Percentiles rank a stretch among this genome's conserved stretches.
Conservation (phyloP, 2,888 invertebrate species). For the Acanthococcus lagerstroemiae region DNA sequence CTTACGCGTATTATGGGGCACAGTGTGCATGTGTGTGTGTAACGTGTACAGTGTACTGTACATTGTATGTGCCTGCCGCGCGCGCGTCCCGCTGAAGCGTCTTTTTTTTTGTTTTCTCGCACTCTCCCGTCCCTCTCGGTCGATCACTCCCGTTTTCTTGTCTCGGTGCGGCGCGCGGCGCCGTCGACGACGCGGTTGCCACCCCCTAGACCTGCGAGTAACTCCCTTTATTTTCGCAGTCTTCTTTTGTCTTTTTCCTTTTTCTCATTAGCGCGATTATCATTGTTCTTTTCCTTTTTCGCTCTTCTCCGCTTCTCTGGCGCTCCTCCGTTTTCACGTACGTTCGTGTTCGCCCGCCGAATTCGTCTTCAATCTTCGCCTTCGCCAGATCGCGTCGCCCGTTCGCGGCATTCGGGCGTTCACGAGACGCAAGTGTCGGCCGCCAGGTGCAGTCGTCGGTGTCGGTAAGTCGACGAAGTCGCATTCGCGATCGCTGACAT, state of each 20-base stretch:
- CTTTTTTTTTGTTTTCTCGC: too few species aligned
- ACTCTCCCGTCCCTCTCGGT: too few species aligned
- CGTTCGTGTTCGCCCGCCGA: not conserved
- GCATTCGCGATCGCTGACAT: too few species aligned
- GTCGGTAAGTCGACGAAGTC: too few species aligned
- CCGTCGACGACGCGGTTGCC: not conserved
- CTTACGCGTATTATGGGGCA: too few species aligned
- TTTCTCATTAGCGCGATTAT: slow-evolving; percentile 23
- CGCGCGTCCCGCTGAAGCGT: slow-evolving; percentile 9
- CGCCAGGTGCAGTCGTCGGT: too few species aligned
- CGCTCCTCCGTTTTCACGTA: not conserved
- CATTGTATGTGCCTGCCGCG: not conserved
- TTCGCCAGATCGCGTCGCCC: too few species aligned
- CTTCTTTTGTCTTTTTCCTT: slow-evolving; percentile 14
- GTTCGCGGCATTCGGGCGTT: too few species aligned
- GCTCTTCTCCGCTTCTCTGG: not conserved
- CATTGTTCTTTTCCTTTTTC: slow-evolving; percentile 14
- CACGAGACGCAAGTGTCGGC: too few species aligned
- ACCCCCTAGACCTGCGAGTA: slow-evolving; percentile 13
- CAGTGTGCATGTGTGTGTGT: too few species aligned
- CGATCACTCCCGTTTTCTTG: slow-evolving; percentile 13
- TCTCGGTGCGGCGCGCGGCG: slow-evolving; percentile 7
- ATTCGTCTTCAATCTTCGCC: too few species aligned
- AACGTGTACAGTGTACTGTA: not conserved
- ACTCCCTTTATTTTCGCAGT: slow-evolving; percentile 18